Conservation (phyloP, 2,113 vertebrate genomes). For the Forbesichthys papilliferus region DNA sequence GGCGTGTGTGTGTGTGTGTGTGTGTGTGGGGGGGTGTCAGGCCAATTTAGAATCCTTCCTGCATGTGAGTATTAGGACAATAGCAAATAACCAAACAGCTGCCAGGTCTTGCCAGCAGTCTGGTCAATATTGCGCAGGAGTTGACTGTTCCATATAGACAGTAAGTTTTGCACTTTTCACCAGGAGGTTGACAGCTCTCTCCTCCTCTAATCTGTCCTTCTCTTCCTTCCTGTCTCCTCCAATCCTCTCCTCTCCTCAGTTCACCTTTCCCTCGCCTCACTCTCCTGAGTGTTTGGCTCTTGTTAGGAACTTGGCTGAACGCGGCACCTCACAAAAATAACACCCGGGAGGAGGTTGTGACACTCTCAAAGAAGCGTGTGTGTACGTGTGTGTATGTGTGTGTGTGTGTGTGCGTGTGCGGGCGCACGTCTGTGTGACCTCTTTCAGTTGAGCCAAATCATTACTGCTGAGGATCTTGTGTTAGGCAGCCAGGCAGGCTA, state of each 20-base stretch:
- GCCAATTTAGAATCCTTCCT: slow-evolving; percentile 56
- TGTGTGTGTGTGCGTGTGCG: slow-evolving; percentile 1
- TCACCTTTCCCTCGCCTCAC: slow-evolving; percentile 38
- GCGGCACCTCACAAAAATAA: slow-evolving; percentile 72
- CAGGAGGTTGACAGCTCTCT: slow-evolving; percentile 61
- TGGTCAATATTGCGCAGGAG: slow-evolving; percentile 52
- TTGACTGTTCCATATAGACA: slow-evolving; percentile 46
- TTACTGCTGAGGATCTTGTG: slow-evolving; percentile 56
- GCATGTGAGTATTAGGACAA: slow-evolving; percentile 54
- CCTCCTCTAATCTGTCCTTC: slow-evolving; percentile 48
- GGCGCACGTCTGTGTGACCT: slow-evolving; percentile 34
- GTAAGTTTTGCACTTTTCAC: slow-evolving; percentile 39
- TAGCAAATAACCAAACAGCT: slow-evolving; percentile 62
- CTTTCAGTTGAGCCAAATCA: slow-evolving; percentile 65
- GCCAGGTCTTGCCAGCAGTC: slow-evolving; percentile 38
- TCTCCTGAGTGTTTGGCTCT: slow-evolving; percentile 68
- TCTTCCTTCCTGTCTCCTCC: slow-evolving; percentile 23
- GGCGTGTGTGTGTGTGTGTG: not conserved
- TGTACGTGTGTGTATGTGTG: slow-evolving; percentile 20
- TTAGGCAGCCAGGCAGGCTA: slow-evolving; percentile 47
- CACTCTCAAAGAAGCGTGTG: slow-evolving; percentile 35
- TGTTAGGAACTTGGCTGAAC: slow-evolving; percentile 71
- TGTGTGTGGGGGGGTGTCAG: not conserved
- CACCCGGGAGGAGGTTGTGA: slow-evolving; percentile 63
- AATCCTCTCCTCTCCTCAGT: slow-evolving; percentile 24